Conservation (phyloP, 2,888 invertebrate species). For the Acanthopleura granulata region DNA sequence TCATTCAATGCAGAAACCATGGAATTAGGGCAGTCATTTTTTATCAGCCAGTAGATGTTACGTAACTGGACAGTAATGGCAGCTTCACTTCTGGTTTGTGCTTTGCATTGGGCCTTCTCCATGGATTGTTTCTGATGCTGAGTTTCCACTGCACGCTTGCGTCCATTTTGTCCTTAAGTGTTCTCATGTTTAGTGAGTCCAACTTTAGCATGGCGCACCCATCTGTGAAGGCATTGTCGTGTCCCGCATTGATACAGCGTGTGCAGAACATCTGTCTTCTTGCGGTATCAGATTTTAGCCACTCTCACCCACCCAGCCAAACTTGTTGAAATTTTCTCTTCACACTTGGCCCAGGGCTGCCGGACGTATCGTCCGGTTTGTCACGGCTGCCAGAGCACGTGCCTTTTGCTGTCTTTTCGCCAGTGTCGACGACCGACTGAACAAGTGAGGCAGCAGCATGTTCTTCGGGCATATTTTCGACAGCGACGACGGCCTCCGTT, state of each 20-base stretch:
- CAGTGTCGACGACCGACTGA: neutral
- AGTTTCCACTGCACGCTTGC: neutral
- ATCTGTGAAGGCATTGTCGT: neutral
- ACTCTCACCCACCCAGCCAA: neutral
- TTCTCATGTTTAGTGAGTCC: neutral
- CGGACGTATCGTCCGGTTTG: neutral
- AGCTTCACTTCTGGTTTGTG: neutral
- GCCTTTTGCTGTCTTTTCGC: neutral
- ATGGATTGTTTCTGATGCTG: neutral
- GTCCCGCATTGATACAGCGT: slow-evolving; percentile 1
- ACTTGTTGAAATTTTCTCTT: too few relatives aligned
- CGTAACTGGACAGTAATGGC: neutral
- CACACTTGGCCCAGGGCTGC: too few relatives aligned
- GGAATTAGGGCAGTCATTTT: slow-evolving; percentile 1
- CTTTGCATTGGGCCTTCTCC: neutral
- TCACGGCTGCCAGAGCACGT: too few relatives aligned
- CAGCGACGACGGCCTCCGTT: neutral
- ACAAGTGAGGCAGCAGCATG: too few relatives aligned
- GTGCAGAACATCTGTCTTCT: too few relatives aligned
- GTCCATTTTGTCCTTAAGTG: neutral
- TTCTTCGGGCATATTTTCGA: neutral
- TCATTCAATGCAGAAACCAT: neutral
- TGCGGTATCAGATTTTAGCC: neutral
- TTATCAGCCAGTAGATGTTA: neutral
- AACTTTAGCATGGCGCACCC: neutral